A percentile compares a stretch with the other conserved stretches of the same genome.
phyloP scores from a whole-genome alignment of 1,140 invertebrate genomes.

The Stratiolaelaps scimitus region DNA sequence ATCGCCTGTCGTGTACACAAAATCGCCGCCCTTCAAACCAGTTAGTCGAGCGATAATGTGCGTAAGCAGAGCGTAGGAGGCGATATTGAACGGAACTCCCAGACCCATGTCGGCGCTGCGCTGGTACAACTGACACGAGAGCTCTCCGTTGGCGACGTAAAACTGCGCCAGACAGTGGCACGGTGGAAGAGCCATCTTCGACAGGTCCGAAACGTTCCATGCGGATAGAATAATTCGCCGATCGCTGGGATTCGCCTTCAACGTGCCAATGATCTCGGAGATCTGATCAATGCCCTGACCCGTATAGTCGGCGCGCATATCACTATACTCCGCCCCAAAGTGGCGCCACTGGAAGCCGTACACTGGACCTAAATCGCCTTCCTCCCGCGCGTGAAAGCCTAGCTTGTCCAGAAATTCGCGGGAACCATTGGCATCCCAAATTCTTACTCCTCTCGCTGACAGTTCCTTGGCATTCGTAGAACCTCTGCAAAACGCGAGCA shows the following conservation, averaged over 20 bases:
- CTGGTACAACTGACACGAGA: slow-evolving; percentile 89
- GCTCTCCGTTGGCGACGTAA: slow-evolving; percentile 65
- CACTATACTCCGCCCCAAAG: slow-evolving; percentile 81
- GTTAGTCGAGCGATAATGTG: slow-evolving; percentile 94
- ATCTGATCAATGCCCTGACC: slow-evolving; percentile 86
- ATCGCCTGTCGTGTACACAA: slow-evolving; percentile 91
- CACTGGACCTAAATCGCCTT: slow-evolving; percentile 89
- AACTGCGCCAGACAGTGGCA: slow-evolving; percentile 94
- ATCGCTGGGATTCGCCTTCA: slow-evolving; percentile 70
- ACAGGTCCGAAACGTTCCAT: slow-evolving; percentile 80
- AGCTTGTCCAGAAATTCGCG: slow-evolving; percentile 74
- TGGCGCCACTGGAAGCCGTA: slow-evolving; percentile 99
- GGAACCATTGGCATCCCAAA: slow-evolving; percentile 95
- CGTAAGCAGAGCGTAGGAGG: slow-evolving; percentile 85
- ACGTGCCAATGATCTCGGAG: slow-evolving; percentile 60
- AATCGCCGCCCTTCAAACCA: slow-evolving; percentile 76
- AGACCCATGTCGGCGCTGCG: slow-evolving; percentile 94
- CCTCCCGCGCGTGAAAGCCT: slow-evolving; percentile 71
- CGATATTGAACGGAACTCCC: slow-evolving; percentile 97
- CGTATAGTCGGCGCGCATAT: slow-evolving; percentile 59
- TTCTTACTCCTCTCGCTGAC: slow-evolving; percentile 70
- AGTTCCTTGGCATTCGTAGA: slow-evolving; percentile 82
- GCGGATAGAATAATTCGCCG: slow-evolving; percentile 83
- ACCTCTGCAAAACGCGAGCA: slow-evolving; percentile 61
- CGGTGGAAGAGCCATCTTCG: slow-evolving; percentile 88